Evolutionary conservation across 2,113 vertebrate species (phyloP).

Genomic region (Trogon surrucura): DNA sequence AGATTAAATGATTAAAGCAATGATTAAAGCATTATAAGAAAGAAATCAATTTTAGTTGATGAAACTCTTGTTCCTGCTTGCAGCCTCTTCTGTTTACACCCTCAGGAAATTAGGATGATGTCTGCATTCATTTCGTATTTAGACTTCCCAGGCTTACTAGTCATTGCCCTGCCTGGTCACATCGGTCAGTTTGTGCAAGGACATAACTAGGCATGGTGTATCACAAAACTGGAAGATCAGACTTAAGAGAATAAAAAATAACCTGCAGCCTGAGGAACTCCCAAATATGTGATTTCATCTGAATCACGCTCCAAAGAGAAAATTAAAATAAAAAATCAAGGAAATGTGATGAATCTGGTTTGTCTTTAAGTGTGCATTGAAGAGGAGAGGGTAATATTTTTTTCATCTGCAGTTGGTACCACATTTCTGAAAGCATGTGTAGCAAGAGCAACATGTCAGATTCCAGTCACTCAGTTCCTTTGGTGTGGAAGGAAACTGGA

Average conservation of each 20-base stretch:
- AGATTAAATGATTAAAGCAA: slow-evolving; percentile 23
- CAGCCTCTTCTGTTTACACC: not conserved
- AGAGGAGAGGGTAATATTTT: not conserved
- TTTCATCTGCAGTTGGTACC: not conserved
- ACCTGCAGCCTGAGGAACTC: not conserved
- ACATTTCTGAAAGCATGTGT: not conserved
- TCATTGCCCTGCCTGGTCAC: not conserved
- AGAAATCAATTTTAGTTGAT: not conserved
- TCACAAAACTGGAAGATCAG: not conserved
- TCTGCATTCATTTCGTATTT: not conserved
- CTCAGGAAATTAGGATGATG: not conserved
- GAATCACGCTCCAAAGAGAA: not conserved
- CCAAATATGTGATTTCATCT: not conserved
- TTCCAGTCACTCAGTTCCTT: not conserved
- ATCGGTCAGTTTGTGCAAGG: not conserved
- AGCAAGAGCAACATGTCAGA: not conserved
- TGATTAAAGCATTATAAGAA: slow-evolving; percentile 10
- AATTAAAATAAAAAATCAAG: not conserved
- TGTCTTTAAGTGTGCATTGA: not conserved
- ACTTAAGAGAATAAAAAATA: not conserved
- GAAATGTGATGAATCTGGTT: not conserved
- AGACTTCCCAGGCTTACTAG: not conserved
- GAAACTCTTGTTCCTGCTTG: not conserved
- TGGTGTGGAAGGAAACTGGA: not conserved
- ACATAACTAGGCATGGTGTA: not conserved